phyloP scores from a whole-genome alignment of 2,888 invertebrate species.

The Habroteleia sp. region DNA sequence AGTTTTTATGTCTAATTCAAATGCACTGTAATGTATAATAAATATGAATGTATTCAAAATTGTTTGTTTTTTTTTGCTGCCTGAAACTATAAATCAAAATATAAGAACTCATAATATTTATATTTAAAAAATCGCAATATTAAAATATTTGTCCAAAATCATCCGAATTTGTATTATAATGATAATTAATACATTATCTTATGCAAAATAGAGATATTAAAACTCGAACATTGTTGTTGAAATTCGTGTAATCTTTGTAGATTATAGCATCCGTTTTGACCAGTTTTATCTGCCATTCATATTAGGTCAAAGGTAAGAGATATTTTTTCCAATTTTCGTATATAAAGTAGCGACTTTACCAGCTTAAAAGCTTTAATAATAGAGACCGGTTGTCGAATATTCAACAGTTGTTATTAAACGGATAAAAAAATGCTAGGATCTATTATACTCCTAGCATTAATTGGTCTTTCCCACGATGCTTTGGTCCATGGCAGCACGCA shows the following conservation, averaged over 20 bases:
- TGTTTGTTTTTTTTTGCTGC: no score
- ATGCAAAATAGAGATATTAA: conserved; percentile 1
- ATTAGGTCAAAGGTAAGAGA: conserved; percentile 33
- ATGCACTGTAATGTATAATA: no score
- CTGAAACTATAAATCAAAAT: no score
- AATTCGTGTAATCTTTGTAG: conserved; percentile 25
- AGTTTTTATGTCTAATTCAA: no score
- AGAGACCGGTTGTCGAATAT: conserved; percentile 2
- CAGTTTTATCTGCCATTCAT: conserved; percentile 17
- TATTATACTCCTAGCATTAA: conserved; percentile 15
- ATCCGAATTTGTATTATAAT: conserved; percentile 2
- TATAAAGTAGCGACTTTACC: conserved; percentile 33
- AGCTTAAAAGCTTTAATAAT: conserved; percentile 20
- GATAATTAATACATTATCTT: conserved; percentile 15
- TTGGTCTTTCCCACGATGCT: conserved; percentile 25
- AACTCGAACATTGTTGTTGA: conserved; percentile 15
- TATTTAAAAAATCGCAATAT: no score
- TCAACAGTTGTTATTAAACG: background rate
- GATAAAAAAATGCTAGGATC: conserved; percentile 29
- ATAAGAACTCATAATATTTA: no score
- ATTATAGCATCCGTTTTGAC: conserved; percentile 15
- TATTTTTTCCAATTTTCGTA: conserved; percentile 27
- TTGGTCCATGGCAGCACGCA: conserved; percentile 42
- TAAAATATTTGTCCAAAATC: no score
- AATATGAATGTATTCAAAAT: no score